phyloP scores from a whole-genome alignment of 2,113 vertebrate species.

The Copsychus sechellarum region DNA sequence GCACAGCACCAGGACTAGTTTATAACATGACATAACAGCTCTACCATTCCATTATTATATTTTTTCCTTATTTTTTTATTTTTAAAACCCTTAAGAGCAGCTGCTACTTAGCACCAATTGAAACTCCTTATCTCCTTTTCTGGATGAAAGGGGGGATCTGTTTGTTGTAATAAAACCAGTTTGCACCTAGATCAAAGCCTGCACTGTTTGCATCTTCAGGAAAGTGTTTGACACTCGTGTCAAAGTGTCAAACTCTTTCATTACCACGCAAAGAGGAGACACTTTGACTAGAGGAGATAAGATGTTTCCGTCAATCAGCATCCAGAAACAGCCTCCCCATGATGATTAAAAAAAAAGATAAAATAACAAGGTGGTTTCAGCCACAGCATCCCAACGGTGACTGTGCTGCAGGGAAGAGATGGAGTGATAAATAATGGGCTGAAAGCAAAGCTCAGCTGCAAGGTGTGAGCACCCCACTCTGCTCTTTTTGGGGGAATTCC shows the following conservation, averaged over 20 bases:
- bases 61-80: neutral
- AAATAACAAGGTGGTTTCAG: slow-evolving; percentile 3
- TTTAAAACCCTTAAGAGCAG: slow-evolving; percentile 4
- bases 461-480: rapidly evolving
- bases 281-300: slow-evolving; percentile 49
- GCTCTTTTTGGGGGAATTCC: neutral
- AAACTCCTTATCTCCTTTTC: neutral
- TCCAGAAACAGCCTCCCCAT: slow-evolving; percentile 13
- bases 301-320: slow-evolving; percentile 52
- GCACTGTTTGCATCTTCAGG: neutral
- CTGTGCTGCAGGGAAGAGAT: neutral
- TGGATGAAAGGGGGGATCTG: slow-evolving; percentile 17
- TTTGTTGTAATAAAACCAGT: slow-evolving; percentile 33
- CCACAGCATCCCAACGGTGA: neutral
- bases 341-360: slow-evolving; percentile 14
- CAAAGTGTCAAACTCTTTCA: slow-evolving; percentile 62
- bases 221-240: slow-evolving; percentile 42
- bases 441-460: neutral
- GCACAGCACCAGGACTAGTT: neutral
- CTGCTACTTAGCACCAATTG: neutral
- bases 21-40: neutral
- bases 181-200: slow-evolving; percentile 56
- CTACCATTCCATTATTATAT: neutral
- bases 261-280: slow-evolving; percentile 13
- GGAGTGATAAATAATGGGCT: neutral